Conservation (phyloP, 2,113 vertebrate species). For the Oostethus manadensis region DNA sequence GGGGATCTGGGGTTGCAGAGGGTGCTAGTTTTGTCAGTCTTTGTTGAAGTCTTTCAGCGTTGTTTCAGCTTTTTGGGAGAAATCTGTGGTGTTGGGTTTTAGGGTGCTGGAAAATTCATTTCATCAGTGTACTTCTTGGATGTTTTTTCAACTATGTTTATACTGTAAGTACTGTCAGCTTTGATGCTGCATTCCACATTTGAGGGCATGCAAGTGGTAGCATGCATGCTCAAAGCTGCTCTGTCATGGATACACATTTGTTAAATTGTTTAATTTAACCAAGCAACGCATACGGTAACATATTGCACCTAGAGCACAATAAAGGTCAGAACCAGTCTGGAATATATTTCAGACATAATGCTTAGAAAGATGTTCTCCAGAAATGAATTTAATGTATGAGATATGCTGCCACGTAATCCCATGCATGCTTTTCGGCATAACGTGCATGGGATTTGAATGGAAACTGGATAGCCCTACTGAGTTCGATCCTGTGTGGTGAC, state of each 20-base stretch:
- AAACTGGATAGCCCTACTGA: conserved; percentile 1
- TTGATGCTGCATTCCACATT: conserved; percentile 8
- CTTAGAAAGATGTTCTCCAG: background rate
- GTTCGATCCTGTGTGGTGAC: conserved; percentile 50
- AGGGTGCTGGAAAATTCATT: conserved; percentile 18
- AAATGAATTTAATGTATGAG: background rate
- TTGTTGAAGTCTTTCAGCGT: conserved; percentile 36
- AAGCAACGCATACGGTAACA: no score
- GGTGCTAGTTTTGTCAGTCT: conserved; percentile 57
- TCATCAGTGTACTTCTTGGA: conserved; percentile 17
- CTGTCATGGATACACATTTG: conserved; percentile 25
- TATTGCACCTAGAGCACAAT: background rate
- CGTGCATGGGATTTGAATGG: conserved; percentile 13
- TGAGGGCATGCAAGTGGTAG: conserved; percentile 12
- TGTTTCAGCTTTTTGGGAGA: conserved; percentile 44
- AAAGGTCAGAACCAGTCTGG: conserved; percentile 5
- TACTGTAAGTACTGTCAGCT: conserved; percentile 10
- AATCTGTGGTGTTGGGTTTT: conserved; percentile 34
- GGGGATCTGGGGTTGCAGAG: conserved; percentile 38
- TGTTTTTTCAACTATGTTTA: conserved; percentile 16
- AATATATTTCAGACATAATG: conserved; percentile 10
- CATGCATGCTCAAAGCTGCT: conserved; percentile 7
- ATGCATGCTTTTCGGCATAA: background rate
- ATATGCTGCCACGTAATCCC: background rate
- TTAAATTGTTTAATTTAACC: no score